Evolutionary conservation across 2,797 vertebrate species (phyloP).

Genomic region (Sebastes iracundus): DNA sequence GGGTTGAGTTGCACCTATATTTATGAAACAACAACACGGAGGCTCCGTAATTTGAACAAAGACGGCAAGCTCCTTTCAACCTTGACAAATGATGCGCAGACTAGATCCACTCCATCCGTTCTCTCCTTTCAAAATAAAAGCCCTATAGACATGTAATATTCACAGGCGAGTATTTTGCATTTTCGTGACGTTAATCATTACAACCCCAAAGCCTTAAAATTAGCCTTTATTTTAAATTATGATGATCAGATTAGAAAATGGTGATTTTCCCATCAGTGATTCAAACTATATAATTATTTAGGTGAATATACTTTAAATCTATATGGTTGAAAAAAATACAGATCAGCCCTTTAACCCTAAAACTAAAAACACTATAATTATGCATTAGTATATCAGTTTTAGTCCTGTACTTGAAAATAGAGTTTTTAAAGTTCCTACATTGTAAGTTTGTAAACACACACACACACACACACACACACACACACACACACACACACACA

Average conservation of each 20-base stretch:
- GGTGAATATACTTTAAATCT: neutral
- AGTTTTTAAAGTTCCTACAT: neutral
- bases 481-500: neutral
- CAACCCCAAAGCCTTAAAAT: neutral
- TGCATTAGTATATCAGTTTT: neutral
- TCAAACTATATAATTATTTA: neutral
- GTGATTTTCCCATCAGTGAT: neutral
- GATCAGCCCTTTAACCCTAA: neutral
- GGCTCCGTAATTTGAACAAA: too few species aligned
- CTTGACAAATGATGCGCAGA: neutral
- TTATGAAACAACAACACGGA: too few species aligned
- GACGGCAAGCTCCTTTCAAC: neutral
- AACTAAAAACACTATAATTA: neutral
- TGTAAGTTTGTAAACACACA: neutral
- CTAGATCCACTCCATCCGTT: neutral
- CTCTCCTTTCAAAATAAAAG: neutral
- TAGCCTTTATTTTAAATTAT: neutral
- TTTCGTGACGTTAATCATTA: neutral
- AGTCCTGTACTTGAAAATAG: neutral
- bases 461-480: neutral
- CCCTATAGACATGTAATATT: neutral
- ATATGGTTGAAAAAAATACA: neutral
- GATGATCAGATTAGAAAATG: neutral
- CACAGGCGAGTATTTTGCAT: neutral
- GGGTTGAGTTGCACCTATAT: too few species aligned